Conservation (phyloP, 2,797 vertebrate genomes). For the Potorous gilbertii region DNA sequence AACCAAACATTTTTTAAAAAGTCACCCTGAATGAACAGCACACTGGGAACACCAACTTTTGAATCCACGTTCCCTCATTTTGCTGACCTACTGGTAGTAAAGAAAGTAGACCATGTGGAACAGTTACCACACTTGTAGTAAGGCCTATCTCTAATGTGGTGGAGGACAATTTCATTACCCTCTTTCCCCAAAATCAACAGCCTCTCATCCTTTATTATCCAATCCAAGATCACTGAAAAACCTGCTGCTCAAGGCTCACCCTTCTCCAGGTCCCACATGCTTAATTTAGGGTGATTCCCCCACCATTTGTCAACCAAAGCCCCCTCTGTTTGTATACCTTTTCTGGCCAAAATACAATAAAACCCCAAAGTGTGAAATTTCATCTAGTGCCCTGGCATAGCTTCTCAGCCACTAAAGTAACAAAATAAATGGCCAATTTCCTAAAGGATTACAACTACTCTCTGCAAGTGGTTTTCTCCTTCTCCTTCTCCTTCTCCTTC, state of each 20-base stretch:
- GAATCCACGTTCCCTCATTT: not conserved
- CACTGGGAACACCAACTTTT: not conserved
- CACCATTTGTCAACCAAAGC: not conserved
- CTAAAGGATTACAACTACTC: constrained; percentile 5
- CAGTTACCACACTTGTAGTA: not conserved
- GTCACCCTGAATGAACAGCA: not conserved
- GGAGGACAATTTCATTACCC: not conserved
- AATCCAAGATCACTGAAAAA: not conserved
- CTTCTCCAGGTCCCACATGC: not conserved
- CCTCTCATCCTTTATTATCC: not conserved
- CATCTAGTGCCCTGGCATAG: constrained; percentile 52
- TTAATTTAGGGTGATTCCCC: constrained; percentile 25
- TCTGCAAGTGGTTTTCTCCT: too few species aligned
- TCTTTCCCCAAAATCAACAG: not conserved
- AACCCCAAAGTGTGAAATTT: constrained; percentile 66
- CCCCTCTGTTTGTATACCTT: not conserved
- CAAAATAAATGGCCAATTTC: constrained; percentile 73
- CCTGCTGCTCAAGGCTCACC: not conserved
- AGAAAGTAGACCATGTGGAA: not conserved
- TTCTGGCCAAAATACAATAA: not conserved
- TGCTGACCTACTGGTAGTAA: constrained; percentile 16
- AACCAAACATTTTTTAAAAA: not conserved
- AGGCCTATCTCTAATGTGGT: not conserved
- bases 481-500: too few species aligned
- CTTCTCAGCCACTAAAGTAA: constrained; percentile 60